Evolutionary conservation across 1,140 invertebrate genomes (phyloP).

Genomic region (Bombus polaris): DNA sequence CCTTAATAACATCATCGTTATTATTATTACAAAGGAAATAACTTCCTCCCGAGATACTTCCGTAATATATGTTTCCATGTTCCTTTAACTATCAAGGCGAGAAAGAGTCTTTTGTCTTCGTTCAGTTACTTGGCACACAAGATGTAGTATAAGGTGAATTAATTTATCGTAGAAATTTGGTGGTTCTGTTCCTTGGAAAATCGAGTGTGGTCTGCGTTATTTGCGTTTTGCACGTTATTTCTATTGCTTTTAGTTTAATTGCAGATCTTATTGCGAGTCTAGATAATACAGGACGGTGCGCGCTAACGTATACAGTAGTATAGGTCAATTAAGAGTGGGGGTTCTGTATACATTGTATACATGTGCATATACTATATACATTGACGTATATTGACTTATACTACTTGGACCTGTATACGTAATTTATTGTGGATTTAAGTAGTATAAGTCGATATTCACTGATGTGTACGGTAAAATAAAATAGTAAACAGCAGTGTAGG

Average conservation of each 20-base stretch:
- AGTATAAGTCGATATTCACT: not conserved
- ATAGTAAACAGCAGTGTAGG: not conserved
- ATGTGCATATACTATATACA: too few relatives aligned
- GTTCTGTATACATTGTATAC: too few relatives aligned
- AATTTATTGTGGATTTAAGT: not conserved
- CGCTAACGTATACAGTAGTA: not conserved
- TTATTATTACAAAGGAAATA: conserved; percentile 25
- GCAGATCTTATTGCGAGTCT: not conserved
- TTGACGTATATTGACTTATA: too few relatives aligned
- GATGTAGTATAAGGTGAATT: not conserved
- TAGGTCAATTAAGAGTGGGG: not conserved
- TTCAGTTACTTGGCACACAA: not conserved
- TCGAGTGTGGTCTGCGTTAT: too few relatives aligned
- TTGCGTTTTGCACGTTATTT: too few relatives aligned
- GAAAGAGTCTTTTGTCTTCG: not conserved
- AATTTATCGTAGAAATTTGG: not conserved
- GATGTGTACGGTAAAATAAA: not conserved
- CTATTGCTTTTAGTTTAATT: too few relatives aligned
- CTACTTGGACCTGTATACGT: not conserved
- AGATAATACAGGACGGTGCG: not conserved
- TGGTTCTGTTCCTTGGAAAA: too few relatives aligned
- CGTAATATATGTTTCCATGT: not conserved
- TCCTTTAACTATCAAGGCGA: too few relatives aligned
- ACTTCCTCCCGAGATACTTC: not conserved
- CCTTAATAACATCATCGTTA: conserved; percentile 52